Base-by-base conservation (phyloP, 2,113 vertebrate species). In the Megaptera novaeangliae region DNA sequence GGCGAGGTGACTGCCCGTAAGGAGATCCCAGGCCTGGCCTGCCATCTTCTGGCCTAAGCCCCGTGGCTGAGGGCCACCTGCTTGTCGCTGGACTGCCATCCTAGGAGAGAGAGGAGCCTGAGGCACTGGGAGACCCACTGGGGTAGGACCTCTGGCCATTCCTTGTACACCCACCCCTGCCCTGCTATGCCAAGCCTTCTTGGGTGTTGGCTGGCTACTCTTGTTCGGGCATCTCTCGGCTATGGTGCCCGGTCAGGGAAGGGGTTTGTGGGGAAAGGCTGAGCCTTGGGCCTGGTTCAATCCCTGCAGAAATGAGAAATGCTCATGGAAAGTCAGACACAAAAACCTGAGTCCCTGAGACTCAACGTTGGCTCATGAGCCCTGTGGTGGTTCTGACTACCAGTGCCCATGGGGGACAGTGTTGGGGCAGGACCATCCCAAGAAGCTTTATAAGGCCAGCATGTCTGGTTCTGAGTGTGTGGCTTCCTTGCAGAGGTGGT, bases 1-100 rank as follows among this genome's bases (percentile, higher is more conserved):
- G 99, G 91, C 98, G 98, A 2, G 98, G 96, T 0, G 99, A 99
- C 74, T 98, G 99, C 96, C 99, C 99, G 66, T 99, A 99, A 93
- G 99, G 99, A 89, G 96, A 59, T 57, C 98, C 99, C 96, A 98
- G 91, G 97, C 98, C 92, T 95, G 98, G 98, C 97, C 98, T 98
- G 75, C 72, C 98, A 5, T 99, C 99, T 93, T 98, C 97, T 13
- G 98, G 96, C 71, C 97, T 99, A 84, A 94, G 97, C 39, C 99
- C 98, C 2, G 97, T 46, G 7, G 97, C 96, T 8, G 98, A 99
- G 41, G 98, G 82, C 82, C 99, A 98, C 95, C 99, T 99, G 98
- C 96, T 98, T 97, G 97, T 98, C 59, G 97, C 96, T 39, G 99
- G 99, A 20, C 98, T 99, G 52, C 99, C 99, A 87, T 99, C 99